These are phyloP conservation scores for Zophobas morio DNA, from an alignment of 1,140 invertebrate species.

Conservation along the genomic window DNA sequence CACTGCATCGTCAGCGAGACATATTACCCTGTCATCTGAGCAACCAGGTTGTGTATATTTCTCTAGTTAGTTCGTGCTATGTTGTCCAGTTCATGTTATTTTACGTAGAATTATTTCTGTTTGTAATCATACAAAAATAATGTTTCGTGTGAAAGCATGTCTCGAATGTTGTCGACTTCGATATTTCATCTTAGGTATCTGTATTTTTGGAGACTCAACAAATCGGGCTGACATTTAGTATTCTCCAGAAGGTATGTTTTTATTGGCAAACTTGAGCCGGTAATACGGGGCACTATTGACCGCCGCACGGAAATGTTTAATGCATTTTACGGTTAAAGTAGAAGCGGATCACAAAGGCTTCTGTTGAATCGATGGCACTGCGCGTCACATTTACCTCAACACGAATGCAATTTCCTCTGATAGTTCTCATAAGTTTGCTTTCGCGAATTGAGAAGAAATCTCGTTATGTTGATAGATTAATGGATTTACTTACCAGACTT, in stretches of 20 bases:
- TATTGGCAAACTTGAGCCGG: constrained; percentile 44
- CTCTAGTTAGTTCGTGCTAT: neutral
- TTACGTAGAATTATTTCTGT: no score
- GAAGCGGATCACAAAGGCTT: constrained; percentile 46
- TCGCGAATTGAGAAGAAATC: neutral
- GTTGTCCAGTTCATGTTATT: neutral
- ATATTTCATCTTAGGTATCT: neutral
- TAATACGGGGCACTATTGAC: constrained; percentile 49
- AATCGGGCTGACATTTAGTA: constrained; percentile 12
- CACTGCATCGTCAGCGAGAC: constrained; percentile 15
- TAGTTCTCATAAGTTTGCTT: constrained; percentile 34
- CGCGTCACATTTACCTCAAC: constrained; percentile 25
- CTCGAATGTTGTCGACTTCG: neutral
- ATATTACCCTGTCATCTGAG: constrained; percentile 18
- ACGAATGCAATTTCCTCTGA: constrained; percentile 25
- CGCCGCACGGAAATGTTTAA: constrained; percentile 44
- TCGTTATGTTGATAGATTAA: neutral
- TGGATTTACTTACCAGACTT: neutral
- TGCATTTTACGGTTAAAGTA: constrained; percentile 45
- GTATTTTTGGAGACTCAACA: neutral
- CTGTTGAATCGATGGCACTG: constrained; percentile 33
- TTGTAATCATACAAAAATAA: neutral
- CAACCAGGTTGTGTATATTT: constrained; percentile 3
- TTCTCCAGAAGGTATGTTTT: constrained; percentile 31
- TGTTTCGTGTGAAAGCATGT: neutral